Conservation (phyloP, 1,140 invertebrate genomes). For the Drosophila lacertosa region DNA sequence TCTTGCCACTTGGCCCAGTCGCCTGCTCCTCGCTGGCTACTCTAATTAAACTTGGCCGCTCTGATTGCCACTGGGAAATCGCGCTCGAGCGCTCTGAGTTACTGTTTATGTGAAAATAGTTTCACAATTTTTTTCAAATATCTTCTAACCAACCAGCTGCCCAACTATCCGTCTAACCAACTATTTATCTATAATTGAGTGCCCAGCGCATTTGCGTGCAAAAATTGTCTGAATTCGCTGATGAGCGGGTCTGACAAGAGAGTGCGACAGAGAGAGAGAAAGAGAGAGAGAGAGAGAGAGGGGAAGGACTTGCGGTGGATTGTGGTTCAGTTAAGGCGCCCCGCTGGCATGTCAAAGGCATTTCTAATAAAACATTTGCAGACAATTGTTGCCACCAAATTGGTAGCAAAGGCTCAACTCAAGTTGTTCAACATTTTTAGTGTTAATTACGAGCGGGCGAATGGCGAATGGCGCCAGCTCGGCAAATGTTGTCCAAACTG, state of each 20-base stretch:
- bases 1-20: slow-evolving; percentile 22
- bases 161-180: not conserved
- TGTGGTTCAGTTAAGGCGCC: slow-evolving; percentile 27
- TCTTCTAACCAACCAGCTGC: slow-evolving; percentile 29
- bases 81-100: slow-evolving; percentile 42
- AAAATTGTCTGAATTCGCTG: slow-evolving; percentile 78
- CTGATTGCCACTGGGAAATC: slow-evolving; percentile 81
- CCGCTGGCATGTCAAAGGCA: slow-evolving; percentile 57
- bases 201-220: slow-evolving; percentile 68
- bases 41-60: slow-evolving; percentile 75
- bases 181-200: slow-evolving; percentile 49
- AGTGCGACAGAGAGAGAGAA: too few species aligned
- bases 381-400: slow-evolving; percentile 58
- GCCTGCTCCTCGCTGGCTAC: slow-evolving; percentile 12
- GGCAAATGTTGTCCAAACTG: slow-evolving; percentile 37
- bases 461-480: slow-evolving; percentile 60
- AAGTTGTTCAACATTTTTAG: slow-evolving; percentile 51
- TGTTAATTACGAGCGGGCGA: slow-evolving; percentile 66
- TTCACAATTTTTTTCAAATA: slow-evolving; percentile 66
- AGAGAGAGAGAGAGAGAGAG: too few species aligned
- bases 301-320: slow-evolving; percentile 23
- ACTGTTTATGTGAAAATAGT: slow-evolving; percentile 75
- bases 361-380: slow-evolving; percentile 77
- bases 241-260: slow-evolving; percentile 43
- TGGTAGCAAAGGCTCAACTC: slow-evolving; percentile 16